Evolutionary conservation across 37 sponge, comb jelly and placozoan species (phyloP).

Genomic region (Mnemiopsis leidyi): DNA sequence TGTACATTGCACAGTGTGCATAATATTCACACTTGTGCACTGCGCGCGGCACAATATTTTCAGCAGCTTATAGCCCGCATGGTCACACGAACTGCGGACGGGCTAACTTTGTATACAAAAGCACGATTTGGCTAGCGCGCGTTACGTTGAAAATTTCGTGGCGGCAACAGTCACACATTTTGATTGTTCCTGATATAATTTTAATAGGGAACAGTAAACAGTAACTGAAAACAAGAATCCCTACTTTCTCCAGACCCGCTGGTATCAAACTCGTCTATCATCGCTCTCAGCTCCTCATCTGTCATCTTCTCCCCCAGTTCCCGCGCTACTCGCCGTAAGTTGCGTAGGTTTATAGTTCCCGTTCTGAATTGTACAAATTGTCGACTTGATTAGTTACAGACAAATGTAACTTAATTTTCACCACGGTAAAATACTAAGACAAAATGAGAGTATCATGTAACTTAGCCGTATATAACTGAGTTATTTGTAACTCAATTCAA

Average conservation of each 20-base stretch:
- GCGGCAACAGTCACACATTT: neutral
- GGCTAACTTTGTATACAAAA: neutral
- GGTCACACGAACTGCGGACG: neutral
- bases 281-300: slow-evolving; percentile 96
- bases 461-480: too few relatives aligned
- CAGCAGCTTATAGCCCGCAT: neutral
- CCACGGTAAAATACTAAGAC: too few relatives aligned
- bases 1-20: too few relatives aligned
- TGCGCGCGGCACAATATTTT: too few relatives aligned
- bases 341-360: slow-evolving; percentile 92
- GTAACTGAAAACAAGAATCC: too few relatives aligned
- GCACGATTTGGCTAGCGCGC: neutral
- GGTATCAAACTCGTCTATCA: slow-evolving; percentile 99
- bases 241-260: slow-evolving; percentile 97
- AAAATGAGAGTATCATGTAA: too few relatives aligned
- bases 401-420: too few relatives aligned
- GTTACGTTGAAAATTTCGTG: neutral
- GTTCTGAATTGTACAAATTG: slow-evolving; percentile 70
- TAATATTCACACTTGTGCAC: too few relatives aligned
- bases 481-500: too few relatives aligned
- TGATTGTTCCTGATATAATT: too few relatives aligned
- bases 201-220: too few relatives aligned
- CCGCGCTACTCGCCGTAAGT: slow-evolving; percentile 90
- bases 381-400: too few relatives aligned
- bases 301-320: slow-evolving; percentile 97